These are phyloP conservation scores for Neodontobutis hainanensis DNA, from an alignment of 2,113 vertebrate species.

Conservation along the genomic window DNA sequence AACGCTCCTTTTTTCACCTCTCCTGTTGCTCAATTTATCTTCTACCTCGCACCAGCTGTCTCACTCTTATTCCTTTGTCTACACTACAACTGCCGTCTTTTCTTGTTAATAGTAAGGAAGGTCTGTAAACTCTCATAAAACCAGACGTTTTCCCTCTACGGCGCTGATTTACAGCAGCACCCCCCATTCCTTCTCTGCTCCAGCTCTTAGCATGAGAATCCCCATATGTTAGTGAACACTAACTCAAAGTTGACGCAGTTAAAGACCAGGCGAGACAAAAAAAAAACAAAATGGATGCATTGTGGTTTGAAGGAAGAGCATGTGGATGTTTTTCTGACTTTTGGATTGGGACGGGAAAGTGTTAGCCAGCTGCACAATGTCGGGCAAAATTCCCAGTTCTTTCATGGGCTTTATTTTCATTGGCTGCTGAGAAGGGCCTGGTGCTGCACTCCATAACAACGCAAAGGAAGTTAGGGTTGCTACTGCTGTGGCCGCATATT, in stretches of 20 bases:
- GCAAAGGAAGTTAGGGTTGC: no score
- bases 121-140: constrained; percentile 73
- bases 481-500: background rate
- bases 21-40: constrained; percentile 22
- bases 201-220: constrained; percentile 38
- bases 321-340: constrained; percentile 58
- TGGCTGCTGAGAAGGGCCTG: constrained; percentile 41
- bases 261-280: constrained; percentile 9
- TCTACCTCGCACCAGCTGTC: background rate
- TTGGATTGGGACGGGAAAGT: constrained; percentile 52
- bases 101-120: constrained; percentile 67
- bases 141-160: constrained; percentile 49
- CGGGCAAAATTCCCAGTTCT: constrained; percentile 56
- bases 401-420: constrained; percentile 54
- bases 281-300: constrained; percentile 39
- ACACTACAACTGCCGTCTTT: constrained; percentile 54
- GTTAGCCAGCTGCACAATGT: constrained; percentile 59
- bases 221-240: constrained; percentile 59
- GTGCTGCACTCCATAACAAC: no score
- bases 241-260: constrained; percentile 37
- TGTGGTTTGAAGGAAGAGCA: constrained; percentile 25
- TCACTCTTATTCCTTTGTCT: constrained; percentile 34
- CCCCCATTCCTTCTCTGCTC: constrained; percentile 7
- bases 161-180: constrained; percentile 57
- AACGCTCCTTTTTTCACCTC: constrained; percentile 19